Evolutionary conservation across 2,113 vertebrate genomes (phyloP), one percentile per base, ranked within the genome.

Genomic region (Collichthys lucidus): DNA sequence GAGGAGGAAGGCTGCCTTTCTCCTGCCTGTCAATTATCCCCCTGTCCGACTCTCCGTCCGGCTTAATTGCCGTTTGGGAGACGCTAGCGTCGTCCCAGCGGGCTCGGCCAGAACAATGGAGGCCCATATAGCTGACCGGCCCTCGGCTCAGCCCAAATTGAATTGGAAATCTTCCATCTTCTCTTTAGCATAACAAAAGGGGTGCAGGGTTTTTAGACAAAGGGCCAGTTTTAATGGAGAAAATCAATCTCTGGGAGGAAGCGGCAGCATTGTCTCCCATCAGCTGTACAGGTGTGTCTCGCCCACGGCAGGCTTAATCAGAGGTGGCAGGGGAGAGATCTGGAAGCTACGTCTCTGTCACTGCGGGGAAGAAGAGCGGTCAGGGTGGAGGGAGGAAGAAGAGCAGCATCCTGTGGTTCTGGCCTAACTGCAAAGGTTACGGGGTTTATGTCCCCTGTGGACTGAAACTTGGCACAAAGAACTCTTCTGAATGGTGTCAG

Each of bases 151-250:
- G 86, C 82, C 89, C 85, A 97, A 97, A 97, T 96, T 96, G 97
- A 97, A 97, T 97, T 97, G 97, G 97, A 98, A 98, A 97, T 96
- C 95, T 95, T 97, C 96, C 96, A 96, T 95, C 93, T 92, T 91
- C 94, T 95, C 91, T 96, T 99, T 98, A 97, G 96, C 97, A 98
- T 99, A 96, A 99, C 97, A 99, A 97, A 97, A 85, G 70, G 95
- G 95, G 94, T 91, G 90, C 88, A 93, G 95, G 94, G 92, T 80
- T 96, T 96, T 96, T 96, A 96, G 96, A 96, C 96, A 96, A 97
- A 96, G 96, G 92, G 92, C 91, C 94, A 90, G 92, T 94, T 96
- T 96, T 96, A 96, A 96, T 95, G 95, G 90, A 94, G 92, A 93
- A 94, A 94, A 96, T 96, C 95, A 96, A 96, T 95, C 90, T 93